Evolutionary conservation across 2,888 invertebrate species (phyloP).

Genomic region (Drosophila anomalata): DNA sequence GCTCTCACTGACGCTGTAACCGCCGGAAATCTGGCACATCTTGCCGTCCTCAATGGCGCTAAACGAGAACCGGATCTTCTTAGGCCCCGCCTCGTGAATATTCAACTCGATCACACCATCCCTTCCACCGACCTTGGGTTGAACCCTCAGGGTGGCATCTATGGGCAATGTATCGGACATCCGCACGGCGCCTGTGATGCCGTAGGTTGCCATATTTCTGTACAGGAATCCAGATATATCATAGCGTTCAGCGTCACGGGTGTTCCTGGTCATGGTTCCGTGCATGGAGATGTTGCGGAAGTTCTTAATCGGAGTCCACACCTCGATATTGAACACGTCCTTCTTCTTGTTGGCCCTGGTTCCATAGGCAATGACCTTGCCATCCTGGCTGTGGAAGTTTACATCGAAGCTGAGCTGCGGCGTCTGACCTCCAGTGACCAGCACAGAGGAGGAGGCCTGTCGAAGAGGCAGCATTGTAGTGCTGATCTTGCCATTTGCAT

Average conservation of each 20-base stretch:
- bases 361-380: conserved; percentile 78
- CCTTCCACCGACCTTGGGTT: conserved; percentile 83
- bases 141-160: conserved; percentile 83
- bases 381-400: conserved; percentile 67
- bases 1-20: conserved; percentile 81
- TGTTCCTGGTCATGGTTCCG: conserved; percentile 72
- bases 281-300: conserved; percentile 83
- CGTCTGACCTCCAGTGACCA: conserved; percentile 71
- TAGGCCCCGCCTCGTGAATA: conserved; percentile 67
- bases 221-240: conserved; percentile 84
- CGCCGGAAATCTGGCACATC: conserved; percentile 83
- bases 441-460: conserved; percentile 73
- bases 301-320: conserved; percentile 82
- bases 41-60: conserved; percentile 83
- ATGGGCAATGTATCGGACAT: conserved; percentile 83
- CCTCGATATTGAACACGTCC: conserved; percentile 81
- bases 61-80: conserved; percentile 80
- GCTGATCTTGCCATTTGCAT: conserved; percentile 83
- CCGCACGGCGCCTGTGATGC: conserved; percentile 83
- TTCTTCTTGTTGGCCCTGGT: conserved; percentile 78
- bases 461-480: conserved; percentile 82
- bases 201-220: conserved; percentile 83
- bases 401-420: conserved; percentile 79
- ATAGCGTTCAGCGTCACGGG: conserved; percentile 66
- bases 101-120: conserved; percentile 82